A percentile compares a stretch with the other conserved stretches of the same genome.
Evolutionary conservation across 2,888 invertebrate species (phyloP).

Genomic region (Euplexia lucipara): DNA sequence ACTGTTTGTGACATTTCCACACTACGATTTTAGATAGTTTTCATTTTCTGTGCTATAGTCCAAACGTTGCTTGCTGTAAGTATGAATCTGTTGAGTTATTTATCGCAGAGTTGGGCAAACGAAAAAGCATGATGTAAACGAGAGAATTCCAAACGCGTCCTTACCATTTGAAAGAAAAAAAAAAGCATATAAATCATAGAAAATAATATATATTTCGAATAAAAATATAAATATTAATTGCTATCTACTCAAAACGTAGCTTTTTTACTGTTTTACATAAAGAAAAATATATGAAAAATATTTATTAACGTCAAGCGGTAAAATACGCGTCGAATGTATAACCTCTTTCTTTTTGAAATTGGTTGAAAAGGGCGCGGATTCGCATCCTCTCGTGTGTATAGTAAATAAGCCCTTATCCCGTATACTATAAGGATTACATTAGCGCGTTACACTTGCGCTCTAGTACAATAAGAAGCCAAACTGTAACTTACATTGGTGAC

Average conservation of each 20-base stretch:
- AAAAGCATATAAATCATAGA: constrained; percentile 37
- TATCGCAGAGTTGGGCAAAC: neutral
- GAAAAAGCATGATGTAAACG: constrained; percentile 14
- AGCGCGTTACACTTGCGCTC: constrained; percentile 56
- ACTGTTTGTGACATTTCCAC: constrained; percentile 4
- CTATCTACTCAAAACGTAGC: constrained; percentile 43
- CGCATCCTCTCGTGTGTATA: constrained; percentile 51
- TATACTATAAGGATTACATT: constrained; percentile 59
- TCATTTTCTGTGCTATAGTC: constrained; percentile 33
- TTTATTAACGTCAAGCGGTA: constrained; percentile 29
- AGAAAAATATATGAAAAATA: constrained; percentile 45
- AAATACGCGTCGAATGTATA: constrained; percentile 19
- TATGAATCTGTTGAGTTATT: neutral
- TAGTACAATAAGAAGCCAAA: constrained; percentile 48
- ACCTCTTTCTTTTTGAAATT: constrained; percentile 28
- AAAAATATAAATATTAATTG: constrained; percentile 42
- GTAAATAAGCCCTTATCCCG: constrained; percentile 57
- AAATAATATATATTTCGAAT: constrained; percentile 56
- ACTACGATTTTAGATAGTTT: neutral
- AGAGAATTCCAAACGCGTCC: constrained; percentile 46
- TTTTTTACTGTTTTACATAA: constrained; percentile 22
- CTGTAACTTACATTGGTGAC: constrained; percentile 40
- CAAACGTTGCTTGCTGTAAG: constrained; percentile 19
- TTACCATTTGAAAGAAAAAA: constrained; percentile 7
- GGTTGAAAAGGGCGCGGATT: constrained; percentile 32